Evolutionary conservation across 2,113 vertebrate species (phyloP).

Genomic region (Cavia porcellus): DNA sequence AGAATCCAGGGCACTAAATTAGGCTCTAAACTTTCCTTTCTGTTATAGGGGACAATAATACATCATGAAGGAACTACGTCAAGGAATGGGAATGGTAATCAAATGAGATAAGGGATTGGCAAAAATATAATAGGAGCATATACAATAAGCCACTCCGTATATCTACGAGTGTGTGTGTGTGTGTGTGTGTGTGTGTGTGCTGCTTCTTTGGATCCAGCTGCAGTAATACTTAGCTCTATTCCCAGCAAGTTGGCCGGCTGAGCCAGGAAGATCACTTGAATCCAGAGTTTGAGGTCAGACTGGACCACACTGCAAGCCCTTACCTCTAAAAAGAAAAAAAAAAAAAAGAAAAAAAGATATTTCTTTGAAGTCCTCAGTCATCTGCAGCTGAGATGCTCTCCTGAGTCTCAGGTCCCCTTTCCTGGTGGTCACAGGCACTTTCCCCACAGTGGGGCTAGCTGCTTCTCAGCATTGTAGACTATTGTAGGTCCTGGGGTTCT

Average conservation of each 20-base stretch:
- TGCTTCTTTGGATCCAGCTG: not conserved
- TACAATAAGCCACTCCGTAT: not conserved
- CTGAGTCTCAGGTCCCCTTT: not conserved
- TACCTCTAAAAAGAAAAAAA: not conserved
- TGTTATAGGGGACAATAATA: not conserved
- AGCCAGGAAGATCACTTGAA: not conserved
- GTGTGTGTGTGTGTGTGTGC: no score
- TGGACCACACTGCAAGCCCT: not conserved
- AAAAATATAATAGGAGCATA: not conserved
- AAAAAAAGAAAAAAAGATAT: accelerated
- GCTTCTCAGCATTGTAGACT: not conserved
- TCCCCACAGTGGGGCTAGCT: no score
- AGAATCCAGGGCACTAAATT: not conserved
- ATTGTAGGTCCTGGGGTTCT: not conserved
- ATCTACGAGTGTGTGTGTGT: not conserved
- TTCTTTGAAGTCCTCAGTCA: not conserved
- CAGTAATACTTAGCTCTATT: not conserved
- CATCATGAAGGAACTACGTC: not conserved
- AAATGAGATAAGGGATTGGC: not conserved
- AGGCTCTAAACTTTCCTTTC: not conserved
- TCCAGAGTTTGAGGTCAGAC: not conserved
- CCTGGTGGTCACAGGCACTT: no score
- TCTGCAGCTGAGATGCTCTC: not conserved
- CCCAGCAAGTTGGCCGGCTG: not conserved
- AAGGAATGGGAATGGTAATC: not conserved